Base-by-base conservation (phyloP, 2,888 invertebrate species). In the Cenopis cana region DNA sequence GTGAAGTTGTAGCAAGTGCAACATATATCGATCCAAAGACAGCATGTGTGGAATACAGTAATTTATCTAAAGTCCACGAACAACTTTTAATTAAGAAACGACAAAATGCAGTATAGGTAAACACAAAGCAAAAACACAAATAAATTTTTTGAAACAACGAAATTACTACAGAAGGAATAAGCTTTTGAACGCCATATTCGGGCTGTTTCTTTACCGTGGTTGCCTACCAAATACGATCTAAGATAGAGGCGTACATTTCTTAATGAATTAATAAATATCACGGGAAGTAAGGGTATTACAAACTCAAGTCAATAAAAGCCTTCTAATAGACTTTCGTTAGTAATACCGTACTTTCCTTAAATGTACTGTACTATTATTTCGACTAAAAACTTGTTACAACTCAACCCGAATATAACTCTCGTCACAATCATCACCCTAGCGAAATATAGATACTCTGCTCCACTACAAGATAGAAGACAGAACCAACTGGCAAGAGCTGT, bases 401-500 rank as follows among this genome's bases (percentile, higher is more conserved):
- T 14, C 17, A 17, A 2, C 50, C 50, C 62, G 36, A 62, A 52
- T 52, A 52, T 52, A 36, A 17, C 29, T 20, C 9, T 41, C 56
- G 20, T 9, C 55, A 12, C 33, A 33, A 33, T 50, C n/a, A 49
- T 38, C n/a, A 29, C 46, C 62, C 50, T 33, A 64, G 52, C 54
- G 36, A 62, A 62, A 62, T 14, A 9, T 11, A 46, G 41, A 12
- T 14, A 52, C 62, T 62, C n/a, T 9, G 29, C 29, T 18, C 33
- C 8, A 36, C 52, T 52, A 64, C 38, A 38, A 64, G 64, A 52
- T n/a, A 55, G 18, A 24, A 17, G 64, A 52, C 29, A 55, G 18
- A 24, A 17, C 38, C 46, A 18, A 52, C 52, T 33, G 46, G 20
- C 52, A 64, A 64, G 57, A 70, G 41, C 65, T 65, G 69, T 54